Evolutionary conservation across 35 echinoderm and acorn worm species (phyloP).

Genomic region (Patiria miniata): DNA sequence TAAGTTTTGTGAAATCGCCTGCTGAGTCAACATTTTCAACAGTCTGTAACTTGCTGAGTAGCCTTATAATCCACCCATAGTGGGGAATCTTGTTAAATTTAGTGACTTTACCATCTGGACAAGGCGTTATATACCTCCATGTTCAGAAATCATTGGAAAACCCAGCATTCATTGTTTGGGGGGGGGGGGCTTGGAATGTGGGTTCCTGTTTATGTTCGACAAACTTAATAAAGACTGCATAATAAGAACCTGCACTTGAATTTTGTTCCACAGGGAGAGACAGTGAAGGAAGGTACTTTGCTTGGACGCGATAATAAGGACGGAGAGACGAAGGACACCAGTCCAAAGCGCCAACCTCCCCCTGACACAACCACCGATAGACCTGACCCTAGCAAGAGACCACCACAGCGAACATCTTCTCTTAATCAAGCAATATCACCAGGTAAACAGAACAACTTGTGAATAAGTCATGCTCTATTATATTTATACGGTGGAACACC

Average conservation of each 20-base stretch:
- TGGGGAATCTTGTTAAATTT: background rate
- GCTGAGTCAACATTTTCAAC: no score
- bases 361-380: background rate
- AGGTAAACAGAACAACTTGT: no score
- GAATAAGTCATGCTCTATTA: no score
- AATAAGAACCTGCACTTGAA: no score
- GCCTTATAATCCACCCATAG: no score
- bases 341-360: background rate
- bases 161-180: no score
- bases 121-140: background rate
- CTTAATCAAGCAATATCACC: background rate
- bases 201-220: no score
- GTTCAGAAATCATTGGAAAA: background rate
- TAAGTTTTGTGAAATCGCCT: no score
- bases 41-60: no score
- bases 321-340: background rate
- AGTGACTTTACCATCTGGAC: background rate
- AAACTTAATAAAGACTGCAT: no score
- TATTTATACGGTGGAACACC: no score
- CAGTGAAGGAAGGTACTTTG: slow-evolving; percentile 15
- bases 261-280: background rate
- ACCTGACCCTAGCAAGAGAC: background rate
- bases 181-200: no score
- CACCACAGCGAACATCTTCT: background rate
- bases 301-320: background rate